Evolutionary conservation across 2,797 vertebrate species (phyloP), one percentile per base, ranked within the genome.

Genomic region (Myotis vivesi): DNA sequence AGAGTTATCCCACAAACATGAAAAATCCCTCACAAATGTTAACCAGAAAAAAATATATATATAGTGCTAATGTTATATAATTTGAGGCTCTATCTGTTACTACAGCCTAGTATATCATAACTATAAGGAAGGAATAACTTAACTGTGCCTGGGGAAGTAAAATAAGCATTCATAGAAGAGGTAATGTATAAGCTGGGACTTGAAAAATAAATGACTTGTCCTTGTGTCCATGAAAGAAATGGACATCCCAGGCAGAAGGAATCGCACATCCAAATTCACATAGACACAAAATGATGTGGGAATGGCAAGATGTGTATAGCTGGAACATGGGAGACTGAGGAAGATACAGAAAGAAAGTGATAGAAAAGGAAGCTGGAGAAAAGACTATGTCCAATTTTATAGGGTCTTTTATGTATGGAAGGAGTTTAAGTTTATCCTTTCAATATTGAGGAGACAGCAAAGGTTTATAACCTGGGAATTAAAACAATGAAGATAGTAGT

Each of bases 131-230:
- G 41, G 2, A 95, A 36, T 59, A 51, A 64, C n/a, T 62, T 75
- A 49, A 57, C 30, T 77, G 20, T 91, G 22, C 33, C 20, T 57
- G 9, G 22, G 20, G 5, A 88, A 57, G 57, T 84, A 84, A 91
- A 33, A 13, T 28, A 83, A 66, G 44, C 9, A 33, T 90, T 90
- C 38, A 89, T 16, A 79, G 44, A 64, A 38, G 33, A 57, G 23
- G 38, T 55, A 44, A 77, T 46, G 8, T 66, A 68, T 72, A 19
- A 91, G 10, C 28, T 84, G 41, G 13, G 19, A 51, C 36, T 81
- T 86, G 51, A 72, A 81, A 87, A 91, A 84, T 91, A 41, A 72
- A 85, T 66, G 44, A 79, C 12, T 57, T 91, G 16, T 69, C 55
- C 62, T 83, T 33, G 22, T 83, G 55, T 71, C 62, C 76, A 3